These are phyloP conservation scores for Eucera pruinosa DNA, from an alignment of 2,888 invertebrate species.

Conservation along the genomic window DNA sequence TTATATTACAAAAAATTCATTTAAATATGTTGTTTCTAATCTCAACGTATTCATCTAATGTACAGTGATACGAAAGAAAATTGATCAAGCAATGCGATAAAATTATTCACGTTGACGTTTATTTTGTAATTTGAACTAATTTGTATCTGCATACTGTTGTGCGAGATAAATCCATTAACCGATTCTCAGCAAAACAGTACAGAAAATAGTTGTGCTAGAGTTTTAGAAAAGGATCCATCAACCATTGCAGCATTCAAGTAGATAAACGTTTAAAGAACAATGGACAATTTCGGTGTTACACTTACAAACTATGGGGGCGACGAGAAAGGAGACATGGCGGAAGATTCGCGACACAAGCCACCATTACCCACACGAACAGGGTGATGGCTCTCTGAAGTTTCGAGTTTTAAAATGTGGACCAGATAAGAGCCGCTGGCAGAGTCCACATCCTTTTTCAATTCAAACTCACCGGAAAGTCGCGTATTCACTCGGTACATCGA, in stretches of 20 bases:
- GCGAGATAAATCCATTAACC: neutral
- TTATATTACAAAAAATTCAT: too few species aligned
- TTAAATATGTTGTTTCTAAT: too few species aligned
- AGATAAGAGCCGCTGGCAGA: conserved; percentile 71
- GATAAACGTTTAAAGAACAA: conserved; percentile 8
- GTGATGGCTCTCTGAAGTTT: conserved; percentile 61
- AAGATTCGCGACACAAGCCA: conserved; percentile 54
- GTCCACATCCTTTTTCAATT: conserved; percentile 70
- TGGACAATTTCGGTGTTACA: conserved; percentile 26
- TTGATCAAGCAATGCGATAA: too few species aligned
- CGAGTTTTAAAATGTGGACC: conserved; percentile 75
- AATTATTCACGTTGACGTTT: neutral
- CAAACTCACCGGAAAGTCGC: conserved; percentile 74
- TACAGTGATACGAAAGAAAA: too few species aligned
- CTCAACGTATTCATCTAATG: too few species aligned
- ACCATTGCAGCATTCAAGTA: neutral
- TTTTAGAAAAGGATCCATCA: conserved; percentile 2
- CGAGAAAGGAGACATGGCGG: conserved; percentile 27
- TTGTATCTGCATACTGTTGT: neutral
- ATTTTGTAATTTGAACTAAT: too few species aligned
- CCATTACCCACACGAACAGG: conserved; percentile 42
- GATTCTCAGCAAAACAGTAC: neutral
- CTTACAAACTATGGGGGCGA: neutral
- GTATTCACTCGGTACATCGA: conserved; percentile 65
- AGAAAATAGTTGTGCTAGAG: neutral